A percentile compares a stretch with the other conserved stretches of the same genome.
phyloP scores from a whole-genome alignment of 2,797 vertebrate genomes.

The Coregonus sp. region DNA sequence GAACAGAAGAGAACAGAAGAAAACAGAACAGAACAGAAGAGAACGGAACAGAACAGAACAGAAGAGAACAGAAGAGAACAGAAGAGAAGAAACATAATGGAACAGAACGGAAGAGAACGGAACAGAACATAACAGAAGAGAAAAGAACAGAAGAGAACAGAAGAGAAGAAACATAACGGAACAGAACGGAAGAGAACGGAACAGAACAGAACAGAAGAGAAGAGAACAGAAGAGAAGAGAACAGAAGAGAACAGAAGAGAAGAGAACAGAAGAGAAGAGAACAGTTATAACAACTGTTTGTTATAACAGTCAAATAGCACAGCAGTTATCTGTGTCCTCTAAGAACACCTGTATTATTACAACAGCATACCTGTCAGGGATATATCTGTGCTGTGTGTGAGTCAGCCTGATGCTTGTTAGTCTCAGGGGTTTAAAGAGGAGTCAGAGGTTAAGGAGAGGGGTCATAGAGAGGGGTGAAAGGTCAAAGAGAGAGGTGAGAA shows the following conservation, averaged over 20 bases:
- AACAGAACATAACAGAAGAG: rapidly evolving
- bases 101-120: too few species aligned
- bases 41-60: too few species aligned
- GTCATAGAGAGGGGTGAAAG: constrained; percentile 15
- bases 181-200: too few species aligned
- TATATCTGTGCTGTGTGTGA: constrained; percentile 20
- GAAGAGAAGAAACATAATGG: too few species aligned
- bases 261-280: too few species aligned
- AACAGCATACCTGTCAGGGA: constrained; percentile 24
- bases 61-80: too few species aligned
- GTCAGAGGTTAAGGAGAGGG: background rate
- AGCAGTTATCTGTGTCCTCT: background rate
- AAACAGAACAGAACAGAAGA: rapidly evolving
- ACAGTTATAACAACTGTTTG: background rate
- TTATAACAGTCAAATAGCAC: background rate
- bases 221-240: too few species aligned
- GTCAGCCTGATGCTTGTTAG: constrained; percentile 45
- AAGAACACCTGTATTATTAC: background rate
- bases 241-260: too few species aligned
- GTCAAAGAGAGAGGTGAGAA: constrained; percentile 33
- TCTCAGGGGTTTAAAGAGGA: constrained; percentile 20
- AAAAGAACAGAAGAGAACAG: too few species aligned
- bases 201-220: too few species aligned
- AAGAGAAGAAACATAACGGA: too few species aligned
- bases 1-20: background rate